phyloP scores from a whole-genome alignment of 1,140 invertebrate genomes.

The Meloidogyne hapla region DNA sequence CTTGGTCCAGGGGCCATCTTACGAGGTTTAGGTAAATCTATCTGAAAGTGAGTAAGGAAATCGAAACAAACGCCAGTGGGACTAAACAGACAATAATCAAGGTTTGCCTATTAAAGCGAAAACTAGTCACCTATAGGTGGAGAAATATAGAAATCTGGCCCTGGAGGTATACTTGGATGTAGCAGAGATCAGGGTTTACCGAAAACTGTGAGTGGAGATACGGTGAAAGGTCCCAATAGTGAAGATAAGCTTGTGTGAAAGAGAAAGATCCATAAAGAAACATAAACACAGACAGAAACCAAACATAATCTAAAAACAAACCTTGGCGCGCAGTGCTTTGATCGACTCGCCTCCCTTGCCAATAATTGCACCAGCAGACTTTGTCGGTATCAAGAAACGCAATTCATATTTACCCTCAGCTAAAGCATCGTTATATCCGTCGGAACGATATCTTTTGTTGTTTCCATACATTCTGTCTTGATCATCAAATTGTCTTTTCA shows the following conservation, averaged over 20 bases:
- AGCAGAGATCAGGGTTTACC: not conserved
- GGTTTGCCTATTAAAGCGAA: too few relatives aligned
- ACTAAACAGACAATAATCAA: too few relatives aligned
- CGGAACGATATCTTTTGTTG: slow-evolving; percentile 29
- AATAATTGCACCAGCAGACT: slow-evolving; percentile 86
- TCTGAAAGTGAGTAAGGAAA: too few relatives aligned
- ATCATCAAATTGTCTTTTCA: slow-evolving; percentile 30
- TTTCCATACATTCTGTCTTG: slow-evolving; percentile 22
- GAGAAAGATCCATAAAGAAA: slow-evolving; percentile 12
- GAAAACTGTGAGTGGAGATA: too few relatives aligned
- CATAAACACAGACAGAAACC: slow-evolving; percentile 8
- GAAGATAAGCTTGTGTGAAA: not conserved
- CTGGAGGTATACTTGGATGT: not conserved
- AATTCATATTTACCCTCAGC: slow-evolving; percentile 61
- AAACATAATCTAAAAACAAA: slow-evolving; percentile 35
- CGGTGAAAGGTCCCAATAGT: not conserved
- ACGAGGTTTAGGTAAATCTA: too few relatives aligned
- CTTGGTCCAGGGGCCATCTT: too few relatives aligned
- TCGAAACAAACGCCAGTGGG: too few relatives aligned
- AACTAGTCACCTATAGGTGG: too few relatives aligned
- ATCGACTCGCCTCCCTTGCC: slow-evolving; percentile 93
- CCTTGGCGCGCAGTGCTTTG: slow-evolving; percentile 69
- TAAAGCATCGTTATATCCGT: slow-evolving; percentile 44
- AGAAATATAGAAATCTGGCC: too few relatives aligned
- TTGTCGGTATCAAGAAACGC: slow-evolving; percentile 59